phyloP scores from a whole-genome alignment of 2,888 invertebrate species.

The Macrostomum cliftonense region DNA sequence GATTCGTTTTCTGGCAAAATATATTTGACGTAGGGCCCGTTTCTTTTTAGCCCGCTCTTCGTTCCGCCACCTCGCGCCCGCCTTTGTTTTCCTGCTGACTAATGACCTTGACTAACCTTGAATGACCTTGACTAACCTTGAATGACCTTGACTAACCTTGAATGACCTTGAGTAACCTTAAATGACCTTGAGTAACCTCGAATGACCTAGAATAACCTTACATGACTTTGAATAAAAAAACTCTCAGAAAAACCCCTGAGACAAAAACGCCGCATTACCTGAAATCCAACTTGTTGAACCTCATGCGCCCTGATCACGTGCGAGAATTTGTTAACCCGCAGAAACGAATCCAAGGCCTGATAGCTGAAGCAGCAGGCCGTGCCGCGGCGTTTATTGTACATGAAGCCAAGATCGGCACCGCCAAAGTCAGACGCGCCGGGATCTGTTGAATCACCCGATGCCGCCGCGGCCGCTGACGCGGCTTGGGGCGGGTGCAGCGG shows the following conservation, averaged over 20 bases:
- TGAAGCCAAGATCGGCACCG: slow-evolving; percentile 43
- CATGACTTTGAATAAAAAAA: not conserved
- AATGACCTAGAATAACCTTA: not conserved
- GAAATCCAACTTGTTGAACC: slow-evolving; percentile 52
- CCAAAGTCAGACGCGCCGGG: slow-evolving; percentile 15
- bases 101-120: no score
- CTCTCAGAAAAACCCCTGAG: not conserved
- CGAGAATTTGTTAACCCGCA: slow-evolving; percentile 48
- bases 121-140: no score
- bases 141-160: no score
- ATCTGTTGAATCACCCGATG: slow-evolving; percentile 1
- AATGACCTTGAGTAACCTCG: not conserved
- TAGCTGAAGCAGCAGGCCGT: slow-evolving; percentile 55
- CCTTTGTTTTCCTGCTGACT: no score
- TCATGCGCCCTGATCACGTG: slow-evolving; percentile 58
- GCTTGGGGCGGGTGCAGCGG: slow-evolving; percentile 37
- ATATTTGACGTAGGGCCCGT: no score
- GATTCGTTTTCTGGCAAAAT: no score
- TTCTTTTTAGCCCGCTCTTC: no score
- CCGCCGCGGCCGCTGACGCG: not conserved
- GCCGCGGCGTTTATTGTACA: slow-evolving; percentile 48
- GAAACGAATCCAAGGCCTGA: slow-evolving; percentile 50
- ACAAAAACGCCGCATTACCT: slow-evolving; percentile 40
- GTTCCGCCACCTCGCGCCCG: no score
- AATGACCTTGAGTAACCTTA: no score